These are phyloP conservation scores for Cololabis saira DNA, from an alignment of 2,113 vertebrate genomes.

Conservation along the genomic window DNA sequence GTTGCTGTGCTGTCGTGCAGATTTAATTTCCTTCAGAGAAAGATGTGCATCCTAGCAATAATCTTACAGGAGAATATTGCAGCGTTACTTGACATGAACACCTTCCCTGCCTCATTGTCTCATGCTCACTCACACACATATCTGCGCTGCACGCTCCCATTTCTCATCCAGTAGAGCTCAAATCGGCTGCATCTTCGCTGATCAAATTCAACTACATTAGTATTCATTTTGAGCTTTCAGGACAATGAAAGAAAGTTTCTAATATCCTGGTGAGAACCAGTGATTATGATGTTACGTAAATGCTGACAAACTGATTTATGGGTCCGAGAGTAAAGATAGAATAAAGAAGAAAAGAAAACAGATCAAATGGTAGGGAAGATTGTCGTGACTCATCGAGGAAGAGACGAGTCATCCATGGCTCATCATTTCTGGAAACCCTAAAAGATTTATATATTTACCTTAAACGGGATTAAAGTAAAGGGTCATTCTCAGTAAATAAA, in stretches of 20 bases:
- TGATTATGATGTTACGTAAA: constrained; percentile 33
- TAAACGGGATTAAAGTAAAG: too few species aligned
- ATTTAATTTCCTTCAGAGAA: constrained; percentile 68
- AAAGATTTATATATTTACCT: too few species aligned
- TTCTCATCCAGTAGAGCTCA: constrained; percentile 29
- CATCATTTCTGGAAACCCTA: constrained; percentile 22
- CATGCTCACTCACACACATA: constrained; percentile 2
- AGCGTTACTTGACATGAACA: constrained; percentile 35
- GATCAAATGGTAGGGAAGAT: constrained; percentile 9
- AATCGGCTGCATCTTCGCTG: constrained; percentile 37
- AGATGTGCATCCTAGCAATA: constrained; percentile 74
- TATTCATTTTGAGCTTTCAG: constrained; percentile 51
- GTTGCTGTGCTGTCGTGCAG: constrained; percentile 55
- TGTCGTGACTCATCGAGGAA: constrained; percentile 51
- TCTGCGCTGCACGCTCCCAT: constrained; percentile 1
- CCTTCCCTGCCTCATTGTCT: constrained; percentile 9
- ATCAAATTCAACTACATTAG: constrained; percentile 48
- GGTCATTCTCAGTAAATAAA: too few species aligned
- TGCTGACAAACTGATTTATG: constrained; percentile 36
- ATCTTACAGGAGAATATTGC: constrained; percentile 39
- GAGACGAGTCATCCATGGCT: constrained; percentile 15
- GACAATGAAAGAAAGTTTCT: constrained; percentile 47
- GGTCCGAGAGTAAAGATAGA: constrained; percentile 9
- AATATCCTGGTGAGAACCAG: constrained; percentile 29
- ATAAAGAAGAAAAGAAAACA: background rate